Percentiles rank a stretch among this genome's conserved stretches.
Evolutionary conservation across 2,113 vertebrate species (phyloP).

Genomic region (Vulpes ferrilata): DNA sequence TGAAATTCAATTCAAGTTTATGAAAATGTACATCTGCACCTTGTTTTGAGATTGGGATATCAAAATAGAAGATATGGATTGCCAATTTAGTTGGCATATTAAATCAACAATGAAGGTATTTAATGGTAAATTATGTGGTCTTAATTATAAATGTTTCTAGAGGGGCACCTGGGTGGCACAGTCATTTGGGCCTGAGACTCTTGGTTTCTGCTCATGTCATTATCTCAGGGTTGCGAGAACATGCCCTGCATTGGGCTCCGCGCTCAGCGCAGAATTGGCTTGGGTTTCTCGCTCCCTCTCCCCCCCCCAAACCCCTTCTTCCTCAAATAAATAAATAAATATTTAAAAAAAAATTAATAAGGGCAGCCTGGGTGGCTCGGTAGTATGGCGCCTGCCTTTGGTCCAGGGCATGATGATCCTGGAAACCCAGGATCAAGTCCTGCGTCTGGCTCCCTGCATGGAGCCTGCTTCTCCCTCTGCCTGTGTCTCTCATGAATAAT

Average conservation of each 20-base stretch:
- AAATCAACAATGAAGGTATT: neutral
- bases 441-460: too few species aligned
- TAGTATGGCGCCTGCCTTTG: too few species aligned
- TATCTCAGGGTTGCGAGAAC: neutral
- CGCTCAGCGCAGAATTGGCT: neutral
- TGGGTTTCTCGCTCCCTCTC: neutral
- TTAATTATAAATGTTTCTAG: neutral
- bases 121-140: neutral
- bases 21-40: neutral
- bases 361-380: too few species aligned
- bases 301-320: too few species aligned
- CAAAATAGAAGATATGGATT: neutral
- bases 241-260: neutral
- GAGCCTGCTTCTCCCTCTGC: too few species aligned
- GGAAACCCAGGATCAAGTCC: too few species aligned
- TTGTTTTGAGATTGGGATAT: constrained; percentile 28
- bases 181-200: neutral
- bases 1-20: constrained; percentile 8
- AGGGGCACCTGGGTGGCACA: neutral
- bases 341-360: neutral
- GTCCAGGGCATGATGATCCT: too few species aligned
- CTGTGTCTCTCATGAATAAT: too few species aligned
- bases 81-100: constrained; percentile 2
- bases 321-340: neutral
- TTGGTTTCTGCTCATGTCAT: neutral